These are phyloP conservation scores for Neosilurus hyrtlii DNA, from an alignment of 2,797 vertebrate species.

Conservation along the genomic window DNA sequence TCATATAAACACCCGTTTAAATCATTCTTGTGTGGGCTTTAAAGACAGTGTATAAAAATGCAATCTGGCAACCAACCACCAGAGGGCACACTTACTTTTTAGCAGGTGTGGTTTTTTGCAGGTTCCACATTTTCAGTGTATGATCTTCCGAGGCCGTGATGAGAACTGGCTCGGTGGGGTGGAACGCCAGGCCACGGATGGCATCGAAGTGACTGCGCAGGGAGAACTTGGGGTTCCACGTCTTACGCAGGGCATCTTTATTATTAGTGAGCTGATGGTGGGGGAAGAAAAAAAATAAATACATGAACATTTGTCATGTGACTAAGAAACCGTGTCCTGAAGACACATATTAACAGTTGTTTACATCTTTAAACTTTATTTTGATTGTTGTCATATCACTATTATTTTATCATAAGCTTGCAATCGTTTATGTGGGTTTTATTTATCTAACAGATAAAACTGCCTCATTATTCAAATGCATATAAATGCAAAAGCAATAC, in stretches of 20 bases:
- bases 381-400: neutral
- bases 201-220: slow-evolving; percentile 96
- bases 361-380: neutral
- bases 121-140: slow-evolving; percentile 98
- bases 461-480: neutral
- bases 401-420: neutral
- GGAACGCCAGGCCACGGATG: slow-evolving; percentile 90
- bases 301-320: neutral
- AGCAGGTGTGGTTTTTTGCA: slow-evolving; percentile 92
- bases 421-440: neutral
- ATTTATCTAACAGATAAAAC: neutral
- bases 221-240: slow-evolving; percentile 88
- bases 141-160: slow-evolving; percentile 98
- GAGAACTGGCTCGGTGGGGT: slow-evolving; percentile 90
- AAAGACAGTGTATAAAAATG: too few relatives aligned
- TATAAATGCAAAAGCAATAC: neutral
- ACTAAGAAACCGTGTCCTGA: too few relatives aligned
- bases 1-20: too few relatives aligned
- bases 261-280: slow-evolving; percentile 88
- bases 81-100: slow-evolving; percentile 83
- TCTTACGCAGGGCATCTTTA: slow-evolving; percentile 83
- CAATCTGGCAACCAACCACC: neutral
- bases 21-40: neutral
- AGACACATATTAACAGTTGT: neutral
- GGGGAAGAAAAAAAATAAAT: neutral